Base-by-base conservation (phyloP, 2,797 vertebrate species). In the Schizopygopsis pylzovi region DNA sequence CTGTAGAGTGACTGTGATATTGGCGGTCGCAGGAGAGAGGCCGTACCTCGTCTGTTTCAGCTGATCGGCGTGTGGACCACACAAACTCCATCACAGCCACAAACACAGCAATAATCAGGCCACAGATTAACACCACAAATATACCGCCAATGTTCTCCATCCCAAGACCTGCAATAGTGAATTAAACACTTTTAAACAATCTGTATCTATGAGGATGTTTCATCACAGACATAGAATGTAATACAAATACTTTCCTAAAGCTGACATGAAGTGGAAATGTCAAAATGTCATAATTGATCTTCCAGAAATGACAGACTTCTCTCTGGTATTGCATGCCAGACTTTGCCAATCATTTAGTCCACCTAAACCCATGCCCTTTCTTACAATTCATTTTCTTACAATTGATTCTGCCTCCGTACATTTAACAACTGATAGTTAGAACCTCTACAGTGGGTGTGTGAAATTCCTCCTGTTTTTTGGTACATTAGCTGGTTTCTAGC, bases 141-240 rank as follows among this genome's bases (percentile, higher is more conserved):
- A 98, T 98, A 83, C 97, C 97, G 0, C 97, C 97, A 2, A 98
- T 98, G 92, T 98, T 98, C 93, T 98, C 97, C 97, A 98, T 98
- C 79, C 97, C 97, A 89, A 98, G 89, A 86, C 97, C 97, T 98
- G 92, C 52, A 81, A 80, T 25, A 80, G 10, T 16, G 39, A 78
- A 56, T 45, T 28, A 56, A 41, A 78, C 43, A 82, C 45, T 6
- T 81, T 81, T 22, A 67, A 47, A 33, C 49, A n/a, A 54, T 76
- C 16, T 20, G 72, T 2, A 33, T 76, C 49, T 39, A 9, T 77
- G 12, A n/a, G 16, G 33, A 65, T 37, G 5, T 61, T 63, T 79
- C 15, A 79, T 63, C n/a, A 79, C 8, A 61, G 39, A 28, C 8
- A 61, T 9, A 45, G 9, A 61, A 79, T 33, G n/a, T 28, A 16